A percentile compares a stretch with the other conserved stretches of the same genome.
phyloP scores from a whole-genome alignment of 1,140 invertebrate genomes.

The Spodoptera litura region DNA sequence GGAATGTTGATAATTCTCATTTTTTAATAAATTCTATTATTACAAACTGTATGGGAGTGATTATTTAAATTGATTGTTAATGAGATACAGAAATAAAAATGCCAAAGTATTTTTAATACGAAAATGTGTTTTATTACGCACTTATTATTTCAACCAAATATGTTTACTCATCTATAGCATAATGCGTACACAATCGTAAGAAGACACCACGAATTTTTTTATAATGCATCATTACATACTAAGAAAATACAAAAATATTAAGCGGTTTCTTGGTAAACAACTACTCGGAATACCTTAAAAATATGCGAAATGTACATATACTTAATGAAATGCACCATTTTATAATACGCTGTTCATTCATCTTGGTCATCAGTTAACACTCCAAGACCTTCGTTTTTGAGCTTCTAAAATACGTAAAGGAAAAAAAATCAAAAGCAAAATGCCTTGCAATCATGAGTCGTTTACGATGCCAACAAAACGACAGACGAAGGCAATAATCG shows the following conservation, averaged over 20 bases:
- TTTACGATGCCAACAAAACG: slow-evolving; percentile 11
- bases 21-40: slow-evolving; percentile 1
- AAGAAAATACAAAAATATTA: slow-evolving; percentile 86
- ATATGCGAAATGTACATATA: slow-evolving; percentile 67
- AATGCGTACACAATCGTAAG: slow-evolving; percentile 83
- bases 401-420: slow-evolving; percentile 56
- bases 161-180: slow-evolving; percentile 85
- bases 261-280: slow-evolving; percentile 76
- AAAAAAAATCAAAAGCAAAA: neutral
- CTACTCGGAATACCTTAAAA: slow-evolving; percentile 71
- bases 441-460: neutral
- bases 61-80: slow-evolving; percentile 1
- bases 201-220: slow-evolving; percentile 79
- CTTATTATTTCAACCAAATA: slow-evolving; percentile 86
- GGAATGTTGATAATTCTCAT: neutral
- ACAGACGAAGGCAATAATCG: slow-evolving; percentile 6
- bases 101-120: slow-evolving; percentile 68
- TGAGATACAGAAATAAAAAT: slow-evolving; percentile 44
- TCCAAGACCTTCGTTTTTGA: slow-evolving; percentile 70
- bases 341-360: slow-evolving; percentile 55
- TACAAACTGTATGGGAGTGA: neutral
- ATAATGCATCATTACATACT: slow-evolving; percentile 82
- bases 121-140: slow-evolving; percentile 86
- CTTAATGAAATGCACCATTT: slow-evolving; percentile 68
- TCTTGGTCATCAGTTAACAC: slow-evolving; percentile 75